These are phyloP conservation scores for Lasiurus cinereus DNA, from an alignment of 2,113 vertebrate species.

Conservation along the genomic window DNA sequence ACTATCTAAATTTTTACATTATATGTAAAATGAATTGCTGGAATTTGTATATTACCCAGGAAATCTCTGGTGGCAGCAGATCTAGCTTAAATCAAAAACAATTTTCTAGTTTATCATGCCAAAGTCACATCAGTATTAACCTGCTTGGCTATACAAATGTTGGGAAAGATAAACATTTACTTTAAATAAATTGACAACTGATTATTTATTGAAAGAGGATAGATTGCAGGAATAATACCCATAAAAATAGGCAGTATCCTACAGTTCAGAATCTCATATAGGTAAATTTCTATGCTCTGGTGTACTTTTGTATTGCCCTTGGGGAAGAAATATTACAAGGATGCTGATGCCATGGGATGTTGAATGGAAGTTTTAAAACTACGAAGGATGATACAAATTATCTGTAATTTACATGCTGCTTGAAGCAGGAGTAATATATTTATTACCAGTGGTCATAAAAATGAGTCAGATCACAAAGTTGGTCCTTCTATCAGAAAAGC, in stretches of 20 bases:
- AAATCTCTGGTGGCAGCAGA: constrained; percentile 45
- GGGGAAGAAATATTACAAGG: background rate
- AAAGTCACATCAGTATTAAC: constrained; percentile 60
- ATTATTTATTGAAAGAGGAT: constrained; percentile 44
- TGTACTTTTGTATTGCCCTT: background rate
- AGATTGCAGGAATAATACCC: background rate
- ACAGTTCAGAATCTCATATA: background rate
- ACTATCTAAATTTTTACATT: background rate
- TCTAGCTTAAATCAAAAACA: constrained; percentile 64
- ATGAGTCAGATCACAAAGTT: background rate
- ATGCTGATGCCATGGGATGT: background rate
- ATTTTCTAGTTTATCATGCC: constrained; percentile 58
- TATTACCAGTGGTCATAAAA: background rate
- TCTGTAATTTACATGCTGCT: background rate
- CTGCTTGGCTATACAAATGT: constrained; percentile 48
- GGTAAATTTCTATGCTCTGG: background rate
- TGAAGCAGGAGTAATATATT: background rate
- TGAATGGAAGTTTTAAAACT: background rate
- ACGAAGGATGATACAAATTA: background rate
- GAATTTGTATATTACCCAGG: background rate
- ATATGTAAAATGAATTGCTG: background rate
- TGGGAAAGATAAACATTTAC: constrained; percentile 69
- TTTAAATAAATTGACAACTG: constrained; percentile 63
- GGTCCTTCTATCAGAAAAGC: background rate
- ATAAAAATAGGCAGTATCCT: background rate